Percentiles rank a stretch among this genome's conserved stretches.
Evolutionary conservation across 2,797 vertebrate species (phyloP).

Genomic region (Syndactyla subalaris): DNA sequence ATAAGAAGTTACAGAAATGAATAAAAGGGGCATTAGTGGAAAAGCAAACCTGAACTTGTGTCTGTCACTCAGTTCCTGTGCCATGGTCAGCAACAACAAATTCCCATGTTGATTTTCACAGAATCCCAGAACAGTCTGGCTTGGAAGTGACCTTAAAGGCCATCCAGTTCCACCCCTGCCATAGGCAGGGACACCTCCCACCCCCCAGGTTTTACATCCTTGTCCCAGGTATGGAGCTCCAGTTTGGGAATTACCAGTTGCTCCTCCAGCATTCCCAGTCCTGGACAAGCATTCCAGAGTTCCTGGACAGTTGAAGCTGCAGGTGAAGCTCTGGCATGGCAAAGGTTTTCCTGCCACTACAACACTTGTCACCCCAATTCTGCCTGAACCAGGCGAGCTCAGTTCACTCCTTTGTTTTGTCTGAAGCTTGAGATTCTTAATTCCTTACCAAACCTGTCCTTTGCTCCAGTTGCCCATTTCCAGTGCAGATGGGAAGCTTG

Average conservation of each 20-base stretch:
- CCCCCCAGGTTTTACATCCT: not conserved
- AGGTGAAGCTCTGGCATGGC: not conserved
- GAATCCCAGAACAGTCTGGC: not conserved
- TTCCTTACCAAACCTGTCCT: not conserved
- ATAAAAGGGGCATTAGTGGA: not conserved
- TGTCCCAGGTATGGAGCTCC: not conserved
- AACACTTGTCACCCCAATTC: not conserved
- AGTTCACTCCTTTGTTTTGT: accelerated
- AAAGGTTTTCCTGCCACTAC: not conserved
- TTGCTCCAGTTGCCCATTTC: accelerated
- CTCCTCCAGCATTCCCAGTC: not conserved
- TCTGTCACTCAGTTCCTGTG: not conserved
- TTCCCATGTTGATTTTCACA: not conserved
- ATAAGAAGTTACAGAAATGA: not conserved
- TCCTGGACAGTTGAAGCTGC: not conserved
- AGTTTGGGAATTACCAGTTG: not conserved
- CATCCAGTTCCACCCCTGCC: not conserved
- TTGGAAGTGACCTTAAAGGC: not conserved
- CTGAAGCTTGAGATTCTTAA: not conserved
- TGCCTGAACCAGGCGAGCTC: not conserved
- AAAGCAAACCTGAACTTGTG: not conserved
- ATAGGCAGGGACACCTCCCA: not conserved
- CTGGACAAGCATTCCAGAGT: not conserved
- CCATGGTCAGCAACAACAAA: not conserved
- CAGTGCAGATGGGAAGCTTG: accelerated